These are phyloP conservation scores for Caenorhabditis macrosperma DNA, from an alignment of 2,888 invertebrate species.

Conservation along the genomic window DNA sequence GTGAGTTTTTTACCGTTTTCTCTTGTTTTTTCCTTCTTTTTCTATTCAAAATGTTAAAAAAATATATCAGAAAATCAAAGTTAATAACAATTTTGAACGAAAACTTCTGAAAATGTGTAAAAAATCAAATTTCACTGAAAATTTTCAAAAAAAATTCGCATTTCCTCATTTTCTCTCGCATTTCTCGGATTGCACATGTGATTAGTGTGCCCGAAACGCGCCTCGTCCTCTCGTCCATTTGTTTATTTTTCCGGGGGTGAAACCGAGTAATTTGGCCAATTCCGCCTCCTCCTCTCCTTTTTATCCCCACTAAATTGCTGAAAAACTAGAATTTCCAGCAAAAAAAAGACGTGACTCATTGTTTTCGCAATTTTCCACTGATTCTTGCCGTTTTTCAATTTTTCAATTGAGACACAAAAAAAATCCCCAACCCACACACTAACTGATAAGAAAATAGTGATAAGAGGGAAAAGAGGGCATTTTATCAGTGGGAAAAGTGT, in stretches of 20 bases:
- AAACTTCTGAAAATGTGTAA: background rate
- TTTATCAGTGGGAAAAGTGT: constrained; percentile 21
- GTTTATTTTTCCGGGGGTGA: constrained; percentile 25
- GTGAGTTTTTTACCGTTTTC: background rate
- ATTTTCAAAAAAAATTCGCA: background rate
- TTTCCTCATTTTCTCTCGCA: constrained; percentile 16
- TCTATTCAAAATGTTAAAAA: background rate
- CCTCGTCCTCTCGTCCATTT: constrained; percentile 13
- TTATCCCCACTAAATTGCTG: background rate
- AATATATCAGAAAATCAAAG: background rate
- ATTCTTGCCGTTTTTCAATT: background rate
- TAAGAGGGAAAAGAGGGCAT: constrained; percentile 6
- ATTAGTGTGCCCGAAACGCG: constrained; percentile 20
- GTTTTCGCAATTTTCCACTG: background rate
- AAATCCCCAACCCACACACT: constrained; percentile 18
- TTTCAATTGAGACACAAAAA: constrained; percentile 3
- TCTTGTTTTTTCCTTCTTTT: background rate
- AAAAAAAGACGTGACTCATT: background rate
- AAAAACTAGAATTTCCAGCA: background rate
- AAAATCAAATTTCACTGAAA: constrained; percentile 7
- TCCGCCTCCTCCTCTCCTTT: background rate
- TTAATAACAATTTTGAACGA: background rate
- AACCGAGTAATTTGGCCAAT: constrained; percentile 43
- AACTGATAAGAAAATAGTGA: background rate
- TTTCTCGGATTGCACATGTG: constrained; percentile 45